Evolutionary conservation across 1,140 invertebrate species (phyloP), one percentile per base, ranked within the genome.

Genomic region (Cotesia chilonis): DNA sequence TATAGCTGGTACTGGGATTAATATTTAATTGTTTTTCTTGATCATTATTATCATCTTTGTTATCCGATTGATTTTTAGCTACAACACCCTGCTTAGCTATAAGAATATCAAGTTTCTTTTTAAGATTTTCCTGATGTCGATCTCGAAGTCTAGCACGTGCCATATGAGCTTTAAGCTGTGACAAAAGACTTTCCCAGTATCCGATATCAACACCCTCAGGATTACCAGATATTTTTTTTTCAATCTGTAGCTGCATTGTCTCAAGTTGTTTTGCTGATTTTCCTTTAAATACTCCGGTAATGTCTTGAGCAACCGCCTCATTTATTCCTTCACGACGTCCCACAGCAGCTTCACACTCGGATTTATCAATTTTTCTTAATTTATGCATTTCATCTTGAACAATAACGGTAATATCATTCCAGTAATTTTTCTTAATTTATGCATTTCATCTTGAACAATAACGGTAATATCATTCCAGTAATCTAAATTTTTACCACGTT

Each of bases 391-490:
- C 98, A 85, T 98, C 97, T 83, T 97, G 92, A 1, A 97, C 97
- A 75, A 99, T 98, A 20, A 96, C 95, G 51, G 95, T 94, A 76
- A 99, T 96, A 84, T 99, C 98, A 80, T 94, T 93, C 98, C 98
- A 99, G 86, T 98, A 99, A 80, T 95, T 78, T 95, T 95, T 51
- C 93, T 89, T 63, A 96, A 85, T 86, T 98, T 98, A 76, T 93
- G 91, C 54, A 99, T 85, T 87, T 99, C 98, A 85, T 98, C 97
- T 83, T 97, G 92, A 1, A 97, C 97, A 75, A 99, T 98, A 20
- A 96, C 95, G 51, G 95, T 94, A 76, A 99, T 96, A 84, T 99
- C 98, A 80, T 94, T 93, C 98, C 98, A 99, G 86, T 98, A 99
- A 80, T 95, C 92, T 28, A 93, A 89, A 87, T 99, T 97, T 79